Evolutionary conservation across 2,797 vertebrate genomes (phyloP).

Genomic region (Rhabdomys pumilio): DNA sequence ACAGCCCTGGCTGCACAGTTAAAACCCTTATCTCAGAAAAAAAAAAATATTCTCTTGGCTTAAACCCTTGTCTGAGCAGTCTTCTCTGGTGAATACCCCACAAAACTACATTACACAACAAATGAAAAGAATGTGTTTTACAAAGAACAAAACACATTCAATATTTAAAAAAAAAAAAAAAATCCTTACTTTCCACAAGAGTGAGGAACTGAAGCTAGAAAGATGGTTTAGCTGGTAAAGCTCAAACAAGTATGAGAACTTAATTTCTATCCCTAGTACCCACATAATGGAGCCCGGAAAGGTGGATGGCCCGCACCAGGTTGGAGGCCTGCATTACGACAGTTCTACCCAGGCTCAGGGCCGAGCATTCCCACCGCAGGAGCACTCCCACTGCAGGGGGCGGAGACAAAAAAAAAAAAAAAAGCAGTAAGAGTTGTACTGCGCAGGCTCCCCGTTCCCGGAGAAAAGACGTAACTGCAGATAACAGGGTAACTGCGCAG

Average conservation of each 20-base stretch:
- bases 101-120: neutral
- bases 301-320: too few species aligned
- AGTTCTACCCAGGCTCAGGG: neutral
- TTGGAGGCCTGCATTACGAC: neutral
- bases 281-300: neutral
- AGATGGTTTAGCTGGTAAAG: neutral
- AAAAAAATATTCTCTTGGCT: neutral
- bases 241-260: neutral
- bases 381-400: neutral
- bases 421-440: neutral
- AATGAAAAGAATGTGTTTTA: neutral
- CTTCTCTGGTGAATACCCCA: neutral
- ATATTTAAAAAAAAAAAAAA: neutral
- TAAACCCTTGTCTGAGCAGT: neutral
- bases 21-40: neutral
- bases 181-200: neutral
- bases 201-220: too few species aligned
- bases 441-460: neutral
- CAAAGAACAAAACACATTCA: constrained; percentile 29
- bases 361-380: neutral
- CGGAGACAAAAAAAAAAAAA: neutral
- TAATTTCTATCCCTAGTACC: too few species aligned
- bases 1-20: neutral
- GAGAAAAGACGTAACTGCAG: neutral
- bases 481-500: neutral